These are phyloP conservation scores for Athetis lepigone DNA, from an alignment of 2,888 invertebrate genomes.

Conservation along the genomic window DNA sequence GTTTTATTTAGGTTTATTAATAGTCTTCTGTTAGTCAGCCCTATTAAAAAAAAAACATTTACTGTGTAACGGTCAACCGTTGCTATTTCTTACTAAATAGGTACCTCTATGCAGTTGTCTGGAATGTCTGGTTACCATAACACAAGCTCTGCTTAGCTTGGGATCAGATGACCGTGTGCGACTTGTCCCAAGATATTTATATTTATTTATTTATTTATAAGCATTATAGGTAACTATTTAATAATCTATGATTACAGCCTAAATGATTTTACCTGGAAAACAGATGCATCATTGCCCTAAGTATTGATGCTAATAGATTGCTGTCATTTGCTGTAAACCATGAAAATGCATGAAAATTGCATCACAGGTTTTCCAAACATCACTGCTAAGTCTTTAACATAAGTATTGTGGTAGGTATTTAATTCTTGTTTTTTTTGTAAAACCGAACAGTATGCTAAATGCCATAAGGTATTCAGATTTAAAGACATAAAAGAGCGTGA, in stretches of 20 bases:
- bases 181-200: too few relatives aligned
- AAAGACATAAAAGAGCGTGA: background rate
- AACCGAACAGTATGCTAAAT: background rate
- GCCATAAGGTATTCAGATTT: background rate
- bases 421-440: background rate
- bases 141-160: too few relatives aligned
- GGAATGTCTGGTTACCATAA: too few relatives aligned
- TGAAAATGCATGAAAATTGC: slow-evolving; percentile 8
- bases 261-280: slow-evolving; percentile 9
- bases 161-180: too few relatives aligned
- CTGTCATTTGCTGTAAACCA: slow-evolving; percentile 8
- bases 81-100: background rate
- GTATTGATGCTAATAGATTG: slow-evolving; percentile 21
- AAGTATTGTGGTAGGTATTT: background rate
- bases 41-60: background rate
- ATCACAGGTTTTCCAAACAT: slow-evolving; percentile 30
- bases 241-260: too few relatives aligned
- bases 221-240: too few relatives aligned
- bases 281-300: slow-evolving; percentile 4
- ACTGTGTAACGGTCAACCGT: background rate
- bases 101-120: too few relatives aligned
- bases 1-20: background rate
- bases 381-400: background rate
- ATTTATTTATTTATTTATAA: too few relatives aligned
- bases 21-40: background rate